phyloP scores from a whole-genome alignment of 2,797 vertebrate genomes.

The Tinamus major region DNA sequence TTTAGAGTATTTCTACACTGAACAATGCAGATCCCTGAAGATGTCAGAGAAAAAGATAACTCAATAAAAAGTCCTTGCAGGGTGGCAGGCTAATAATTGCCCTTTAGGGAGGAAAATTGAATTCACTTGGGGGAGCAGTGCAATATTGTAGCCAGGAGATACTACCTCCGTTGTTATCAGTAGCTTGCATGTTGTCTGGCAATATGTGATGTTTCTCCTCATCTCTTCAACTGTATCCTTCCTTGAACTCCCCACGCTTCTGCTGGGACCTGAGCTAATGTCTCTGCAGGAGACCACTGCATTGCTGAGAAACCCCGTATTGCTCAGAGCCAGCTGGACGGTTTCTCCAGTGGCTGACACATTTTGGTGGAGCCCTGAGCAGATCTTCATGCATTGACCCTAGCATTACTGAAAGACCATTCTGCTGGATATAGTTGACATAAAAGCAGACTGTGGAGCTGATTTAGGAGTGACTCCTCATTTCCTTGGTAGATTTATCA shows the following conservation, averaged over 20 bases:
- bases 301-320: neutral
- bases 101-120: neutral
- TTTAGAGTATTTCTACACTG: neutral
- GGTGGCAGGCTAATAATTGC: neutral
- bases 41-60: neutral
- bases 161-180: neutral
- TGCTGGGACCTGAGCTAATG: neutral
- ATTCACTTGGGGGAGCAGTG: neutral
- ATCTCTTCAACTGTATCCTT: neutral
- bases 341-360: neutral
- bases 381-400: neutral
- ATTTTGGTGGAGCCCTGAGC: neutral
- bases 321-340: neutral
- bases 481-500: neutral
- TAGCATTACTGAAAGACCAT: neutral
- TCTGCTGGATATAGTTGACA: too few species aligned
- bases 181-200: neutral
- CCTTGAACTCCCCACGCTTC: neutral
- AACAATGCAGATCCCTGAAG: accelerated
- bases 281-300: neutral
- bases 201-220: neutral
- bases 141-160: neutral
- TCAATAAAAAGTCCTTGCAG: neutral
- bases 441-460: too few species aligned
- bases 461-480: neutral